These are phyloP conservation scores for Lomographa bimaculata DNA, from an alignment of 2,888 invertebrate genomes.

Conservation along the genomic window DNA sequence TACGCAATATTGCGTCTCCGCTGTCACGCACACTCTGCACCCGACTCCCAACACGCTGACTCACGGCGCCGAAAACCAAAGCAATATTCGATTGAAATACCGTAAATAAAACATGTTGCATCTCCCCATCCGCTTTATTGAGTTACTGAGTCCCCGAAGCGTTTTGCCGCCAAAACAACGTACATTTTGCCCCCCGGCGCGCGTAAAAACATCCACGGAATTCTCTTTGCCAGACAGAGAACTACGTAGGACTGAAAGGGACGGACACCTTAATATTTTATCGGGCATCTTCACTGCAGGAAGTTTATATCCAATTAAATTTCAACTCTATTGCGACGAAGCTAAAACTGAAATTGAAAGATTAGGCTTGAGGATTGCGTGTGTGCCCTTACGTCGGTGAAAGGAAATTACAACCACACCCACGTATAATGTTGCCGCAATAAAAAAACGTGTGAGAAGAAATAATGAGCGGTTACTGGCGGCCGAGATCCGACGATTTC, in stretches of 20 bases:
- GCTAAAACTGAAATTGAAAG: slow-evolving; percentile 45
- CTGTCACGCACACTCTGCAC: slow-evolving; percentile 40
- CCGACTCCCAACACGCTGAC: slow-evolving; percentile 59
- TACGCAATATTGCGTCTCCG: slow-evolving; percentile 41
- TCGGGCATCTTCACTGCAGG: slow-evolving; percentile 77
- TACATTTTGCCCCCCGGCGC: slow-evolving; percentile 82
- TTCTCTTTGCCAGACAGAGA: slow-evolving; percentile 62
- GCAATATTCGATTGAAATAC: slow-evolving; percentile 74
- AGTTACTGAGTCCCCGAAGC: slow-evolving; percentile 81
- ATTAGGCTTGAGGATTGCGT: slow-evolving; percentile 60
- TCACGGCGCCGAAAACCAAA: slow-evolving; percentile 65
- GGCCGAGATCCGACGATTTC: slow-evolving; percentile 66
- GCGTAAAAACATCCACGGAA: slow-evolving; percentile 79
- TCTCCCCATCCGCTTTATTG: slow-evolving; percentile 75
- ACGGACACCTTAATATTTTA: slow-evolving; percentile 79
- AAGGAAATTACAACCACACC: slow-evolving; percentile 84
- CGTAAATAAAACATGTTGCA: slow-evolving; percentile 82
- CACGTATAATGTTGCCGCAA: slow-evolving; percentile 83
- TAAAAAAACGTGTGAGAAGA: slow-evolving; percentile 83
- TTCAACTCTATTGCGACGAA: slow-evolving; percentile 19
- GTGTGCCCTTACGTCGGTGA: slow-evolving; percentile 84
- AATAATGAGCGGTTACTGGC: slow-evolving; percentile 83
- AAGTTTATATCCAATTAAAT: slow-evolving; percentile 35
- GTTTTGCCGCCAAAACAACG: slow-evolving; percentile 84
- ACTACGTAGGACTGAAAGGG: slow-evolving; percentile 65